Evolutionary conservation across 2,797 vertebrate genomes (phyloP), one percentile per base, ranked within the genome.

Genomic region (Pseudotriccus pelzelni): DNA sequence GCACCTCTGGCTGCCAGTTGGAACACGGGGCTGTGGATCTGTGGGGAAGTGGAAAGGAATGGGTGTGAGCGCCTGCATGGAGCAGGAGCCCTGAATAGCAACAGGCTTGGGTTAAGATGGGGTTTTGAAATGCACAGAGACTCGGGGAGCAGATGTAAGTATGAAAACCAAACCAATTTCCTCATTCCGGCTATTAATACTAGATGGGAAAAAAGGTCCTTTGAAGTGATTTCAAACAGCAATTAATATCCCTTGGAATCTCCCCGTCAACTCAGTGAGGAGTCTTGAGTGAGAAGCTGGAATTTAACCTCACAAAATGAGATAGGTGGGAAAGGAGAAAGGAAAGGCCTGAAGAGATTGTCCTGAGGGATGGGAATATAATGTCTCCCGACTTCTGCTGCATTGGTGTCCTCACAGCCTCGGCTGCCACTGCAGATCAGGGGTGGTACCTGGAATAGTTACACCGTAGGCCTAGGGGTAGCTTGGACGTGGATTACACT

Each of bases 221-320:
- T 97, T 96, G 95, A 96, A 96, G 88, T 93, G 0, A 87, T 90
- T 94, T 96, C 91, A 94, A 89, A 80, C 14, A 28, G 10, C 64
- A 74, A n/a, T 82, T 84, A 90, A 70, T 69, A 69, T 70, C 58
- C 15, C 23, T 67, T 95, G 83, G 95, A 94, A 93, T 89, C 60
- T 88, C 75, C 87, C 80, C 67, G 14, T 85, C 49, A n/a, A 20
- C 28, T 77, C 22, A 7, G 62, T 34, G 55, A 80, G 63, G 46
- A 77, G 43, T 22, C 67, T 80, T 30, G 39, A 28, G 44, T 3
- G 69, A 95, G 72, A 59, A 83, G 50, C 18, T 43, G 80, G 69
- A 86, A 66, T 84, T 73, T 37, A 85, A 86, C 50, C 36, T 76
- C 22, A 13, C 64, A 20, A 49, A 83, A 27, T 23, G 30, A 72